Evolutionary conservation across 2,113 vertebrate species (phyloP).

Genomic region (Grantiella picta): DNA sequence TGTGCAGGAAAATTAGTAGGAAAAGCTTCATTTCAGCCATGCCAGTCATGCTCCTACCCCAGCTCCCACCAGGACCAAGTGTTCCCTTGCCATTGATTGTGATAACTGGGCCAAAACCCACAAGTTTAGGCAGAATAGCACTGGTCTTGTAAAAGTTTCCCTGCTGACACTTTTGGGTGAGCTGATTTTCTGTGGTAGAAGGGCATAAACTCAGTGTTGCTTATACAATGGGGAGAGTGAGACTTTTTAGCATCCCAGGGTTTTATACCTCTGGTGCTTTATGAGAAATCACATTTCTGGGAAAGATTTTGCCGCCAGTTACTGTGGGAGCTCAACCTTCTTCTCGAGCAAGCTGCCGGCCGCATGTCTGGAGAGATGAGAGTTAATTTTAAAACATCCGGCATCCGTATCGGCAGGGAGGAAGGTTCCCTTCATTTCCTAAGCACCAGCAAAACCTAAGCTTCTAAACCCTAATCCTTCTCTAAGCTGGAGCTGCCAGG

Average conservation of each 20-base stretch:
- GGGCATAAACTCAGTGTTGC: not conserved
- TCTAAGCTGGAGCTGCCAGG: constrained; percentile 20
- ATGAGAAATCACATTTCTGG: not conserved
- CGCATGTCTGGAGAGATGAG: not conserved
- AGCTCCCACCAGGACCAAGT: not conserved
- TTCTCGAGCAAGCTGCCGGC: not conserved
- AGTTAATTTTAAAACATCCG: constrained; percentile 41
- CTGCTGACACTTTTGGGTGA: not conserved
- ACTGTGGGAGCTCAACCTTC: not conserved
- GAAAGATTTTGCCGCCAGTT: not conserved
- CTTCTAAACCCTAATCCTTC: constrained; percentile 37
- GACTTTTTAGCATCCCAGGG: not conserved
- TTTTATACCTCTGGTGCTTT: not conserved
- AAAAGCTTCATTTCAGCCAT: not conserved
- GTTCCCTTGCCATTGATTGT: not conserved
- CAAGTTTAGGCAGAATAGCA: not conserved
- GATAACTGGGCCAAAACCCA: rapidly evolving
- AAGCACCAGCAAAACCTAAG: constrained; percentile 44
- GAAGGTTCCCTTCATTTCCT: constrained; percentile 26
- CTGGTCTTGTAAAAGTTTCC: not conserved
- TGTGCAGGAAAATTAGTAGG: not conserved
- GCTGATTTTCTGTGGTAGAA: not conserved
- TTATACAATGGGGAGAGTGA: not conserved
- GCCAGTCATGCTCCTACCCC: rapidly evolving
- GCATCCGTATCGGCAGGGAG: not conserved